These are phyloP conservation scores for Lasioglossum oenotherae DNA, from an alignment of 2,888 invertebrate species.

Conservation along the genomic window DNA sequence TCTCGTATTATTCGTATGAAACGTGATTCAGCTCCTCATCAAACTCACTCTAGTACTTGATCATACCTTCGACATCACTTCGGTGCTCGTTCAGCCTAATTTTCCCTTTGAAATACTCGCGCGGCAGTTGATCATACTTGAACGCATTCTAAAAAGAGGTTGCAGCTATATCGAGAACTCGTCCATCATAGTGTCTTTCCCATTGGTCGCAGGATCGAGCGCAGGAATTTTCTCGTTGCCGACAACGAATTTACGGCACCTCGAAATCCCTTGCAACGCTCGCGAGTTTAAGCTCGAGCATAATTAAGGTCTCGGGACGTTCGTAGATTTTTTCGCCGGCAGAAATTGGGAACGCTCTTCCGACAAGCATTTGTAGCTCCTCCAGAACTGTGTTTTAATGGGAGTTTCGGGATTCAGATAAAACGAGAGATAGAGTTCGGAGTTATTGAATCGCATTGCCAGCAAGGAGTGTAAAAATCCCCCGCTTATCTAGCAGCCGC, in stretches of 20 bases:
- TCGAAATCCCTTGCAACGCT: conserved; percentile 23
- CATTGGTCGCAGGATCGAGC: neutral
- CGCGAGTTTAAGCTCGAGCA: conserved; percentile 28
- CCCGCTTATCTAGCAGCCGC: neutral
- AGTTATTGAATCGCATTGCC: neutral
- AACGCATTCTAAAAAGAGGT: neutral
- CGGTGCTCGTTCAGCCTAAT: neutral
- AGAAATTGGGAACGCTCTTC: conserved; percentile 12
- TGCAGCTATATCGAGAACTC: neutral
- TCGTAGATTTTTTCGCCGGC: conserved; percentile 32
- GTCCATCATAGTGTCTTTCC: neutral
- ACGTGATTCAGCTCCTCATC: neutral
- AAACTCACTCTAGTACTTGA: neutral
- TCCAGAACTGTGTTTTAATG: neutral
- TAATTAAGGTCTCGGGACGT: conserved; percentile 37
- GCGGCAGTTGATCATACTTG: neutral
- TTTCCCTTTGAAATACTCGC: neutral
- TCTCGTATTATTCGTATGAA: neutral
- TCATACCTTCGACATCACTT: neutral
- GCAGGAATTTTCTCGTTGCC: conserved; percentile 28
- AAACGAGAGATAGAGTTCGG: neutral
- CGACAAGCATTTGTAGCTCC: neutral
- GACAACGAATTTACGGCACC: conserved; percentile 33
- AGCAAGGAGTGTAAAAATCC: neutral
- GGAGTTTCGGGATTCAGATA: neutral